Base-by-base conservation (phyloP, 2,113 vertebrate genomes). In the Pogona vitticeps region DNA sequence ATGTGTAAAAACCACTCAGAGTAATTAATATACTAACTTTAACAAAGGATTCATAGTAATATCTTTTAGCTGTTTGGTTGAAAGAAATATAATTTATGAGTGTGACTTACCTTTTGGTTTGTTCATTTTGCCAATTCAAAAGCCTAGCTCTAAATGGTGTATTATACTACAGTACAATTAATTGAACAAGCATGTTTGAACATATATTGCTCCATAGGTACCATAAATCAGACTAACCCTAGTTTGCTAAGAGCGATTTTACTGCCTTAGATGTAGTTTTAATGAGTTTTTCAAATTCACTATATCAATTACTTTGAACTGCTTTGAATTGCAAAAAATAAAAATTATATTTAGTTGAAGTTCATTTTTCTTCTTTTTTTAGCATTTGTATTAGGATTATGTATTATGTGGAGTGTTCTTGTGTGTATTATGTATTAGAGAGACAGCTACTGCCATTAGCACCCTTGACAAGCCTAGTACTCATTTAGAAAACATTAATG, bases 131-230 rank as follows among this genome's bases (percentile, higher is more conserved):
- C 59, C 70, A 63, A 80, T 42, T 86, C 76, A 80, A 86, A 80
- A 72, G 17, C 52, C 76, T 80, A 46, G 23, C 52, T 40, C 75
- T 76, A 76, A 76, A 76, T 76, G 58, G 78, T 75, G n/a, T 65
- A 81, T 86, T 86, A 67, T 80, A 63, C 85, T 86, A 36, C 40
- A 67, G 58, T 86, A 86, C 78, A 86, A 76, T 86, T 86, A 81
- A 86, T 86, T 86, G 85, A 86, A 75, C 70, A 86, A 86, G 78
- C 78, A 75, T 86, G 85, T 81, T 86, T 81, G 78, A 75, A 81
- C 85, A 86, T 75, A 86, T 86, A 86, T 73, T 86, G 78, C 78
- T 86, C 78, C 85, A 75, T 86, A 75, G 85, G 79, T 86, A 52
- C 78, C 36, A 86, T 86, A 86, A 86, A 86, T 86, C 78, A 81